Conservation (phyloP, 2,797 vertebrate species). For the Eulemur rubriventer region DNA sequence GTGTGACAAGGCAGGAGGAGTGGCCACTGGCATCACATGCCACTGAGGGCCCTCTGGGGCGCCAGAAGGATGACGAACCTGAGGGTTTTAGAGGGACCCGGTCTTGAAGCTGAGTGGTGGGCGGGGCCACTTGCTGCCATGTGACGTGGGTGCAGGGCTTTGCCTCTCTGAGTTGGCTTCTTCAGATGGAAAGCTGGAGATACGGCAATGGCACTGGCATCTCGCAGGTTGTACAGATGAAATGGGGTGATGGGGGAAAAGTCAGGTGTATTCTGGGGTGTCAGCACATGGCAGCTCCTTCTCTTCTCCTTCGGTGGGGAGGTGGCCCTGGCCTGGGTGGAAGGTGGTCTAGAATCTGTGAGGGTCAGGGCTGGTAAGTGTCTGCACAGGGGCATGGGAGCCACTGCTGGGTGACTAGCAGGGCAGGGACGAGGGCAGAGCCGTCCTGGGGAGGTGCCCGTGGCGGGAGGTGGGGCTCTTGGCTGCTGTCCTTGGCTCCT, state of each 20-base stretch:
- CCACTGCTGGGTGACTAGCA: background rate
- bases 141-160: background rate
- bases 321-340: background rate
- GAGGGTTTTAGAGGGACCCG: background rate
- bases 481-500: background rate
- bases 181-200: background rate
- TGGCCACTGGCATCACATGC: background rate
- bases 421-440: background rate
- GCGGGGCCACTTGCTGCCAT: background rate
- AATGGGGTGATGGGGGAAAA: background rate
- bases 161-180: background rate
- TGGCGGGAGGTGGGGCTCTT: background rate
- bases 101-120: background rate
- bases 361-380: background rate
- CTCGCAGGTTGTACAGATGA: background rate
- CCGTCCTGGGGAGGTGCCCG: background rate
- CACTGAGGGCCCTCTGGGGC: background rate
- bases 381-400: background rate
- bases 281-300: background rate
- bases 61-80: background rate
- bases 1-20: too few relatives aligned
- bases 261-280: background rate
- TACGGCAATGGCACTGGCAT: rapidly evolving
- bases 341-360: background rate
- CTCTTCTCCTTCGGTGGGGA: background rate